Conservation (phyloP, 2,797 vertebrate genomes). For the Gymnoscopelus microlampas region DNA sequence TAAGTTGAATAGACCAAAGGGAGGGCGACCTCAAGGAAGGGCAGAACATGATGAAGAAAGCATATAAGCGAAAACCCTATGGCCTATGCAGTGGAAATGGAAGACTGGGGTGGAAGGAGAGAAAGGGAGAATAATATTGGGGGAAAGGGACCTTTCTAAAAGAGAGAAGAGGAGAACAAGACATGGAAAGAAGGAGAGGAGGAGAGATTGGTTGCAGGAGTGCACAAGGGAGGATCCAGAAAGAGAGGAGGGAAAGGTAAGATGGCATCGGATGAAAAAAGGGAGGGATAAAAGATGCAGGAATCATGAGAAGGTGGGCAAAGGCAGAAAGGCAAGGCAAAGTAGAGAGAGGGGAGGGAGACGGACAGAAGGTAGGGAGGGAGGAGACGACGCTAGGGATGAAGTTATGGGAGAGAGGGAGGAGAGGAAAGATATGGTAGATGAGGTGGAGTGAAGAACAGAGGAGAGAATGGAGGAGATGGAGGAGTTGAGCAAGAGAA, state of each 20-base stretch:
- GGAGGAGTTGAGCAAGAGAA: neutral
- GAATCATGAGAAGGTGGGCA: neutral
- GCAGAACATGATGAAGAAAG: too few species aligned
- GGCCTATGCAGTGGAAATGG: too few species aligned
- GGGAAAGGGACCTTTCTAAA: neutral
- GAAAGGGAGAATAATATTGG: too few species aligned
- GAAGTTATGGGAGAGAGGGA: neutral
- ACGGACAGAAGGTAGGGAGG: neutral
- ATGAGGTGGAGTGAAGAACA: neutral
- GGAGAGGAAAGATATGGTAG: neutral
- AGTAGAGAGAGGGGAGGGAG: neutral
- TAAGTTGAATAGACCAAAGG: too few species aligned
- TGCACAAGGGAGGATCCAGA: neutral
- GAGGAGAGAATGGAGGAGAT: neutral
- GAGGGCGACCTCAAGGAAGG: too few species aligned
- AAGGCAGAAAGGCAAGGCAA: neutral
- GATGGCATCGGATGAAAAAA: neutral
- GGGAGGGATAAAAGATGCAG: neutral
- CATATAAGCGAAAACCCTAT: too few species aligned
- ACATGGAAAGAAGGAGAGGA: conserved; percentile 1
- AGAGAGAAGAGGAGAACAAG: neutral
- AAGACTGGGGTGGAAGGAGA: too few species aligned
- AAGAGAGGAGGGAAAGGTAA: neutral
- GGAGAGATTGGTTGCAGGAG: neutral
- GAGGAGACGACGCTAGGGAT: neutral